Evolutionary conservation across 2,888 invertebrate genomes (phyloP), one percentile per base, ranked within the genome.

Genomic region (Watsonalla cultraria): DNA sequence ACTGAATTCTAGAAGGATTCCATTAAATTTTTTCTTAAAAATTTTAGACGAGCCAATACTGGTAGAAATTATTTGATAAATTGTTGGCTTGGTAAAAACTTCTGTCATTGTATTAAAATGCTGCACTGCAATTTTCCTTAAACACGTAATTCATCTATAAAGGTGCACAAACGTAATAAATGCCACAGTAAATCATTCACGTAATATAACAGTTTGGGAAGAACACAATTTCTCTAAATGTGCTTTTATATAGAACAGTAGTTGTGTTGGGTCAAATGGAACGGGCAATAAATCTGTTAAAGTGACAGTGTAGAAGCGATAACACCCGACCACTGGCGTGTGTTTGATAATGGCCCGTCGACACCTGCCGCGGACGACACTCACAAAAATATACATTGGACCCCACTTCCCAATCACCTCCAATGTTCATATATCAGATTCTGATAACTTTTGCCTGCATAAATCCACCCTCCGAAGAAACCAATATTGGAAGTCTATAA

Each of bases 301-400:
- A 79, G 72, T 80, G 81, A 80, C 79, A 77, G 70, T 74, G 68
- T 71, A 66, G 69, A 68, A 61, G 73, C 81, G 82, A 82, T 85
- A 84, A 80, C 82, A 74, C 71, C 73, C 73, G 72, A 78, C 75
- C 73, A 76, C 66, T 77, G 75, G 73, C 66, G 72, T 75, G 78
- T 78, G 74, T 78, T 78, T 83, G 80, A 80, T 84, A 82, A 85
- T 82, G 74, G 76, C 62, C 56, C 71, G 59, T 59, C 70, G 73
- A 71, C 82, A 81, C 79, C 78, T 81, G 78, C 66, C 74, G 47
- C 51, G 55, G 55, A 59, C 47, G 51, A 14, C 33, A 47, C 24
- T n/a, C 48, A 14, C 47, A 14, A 47, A 35, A 47, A 37, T 42
- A 37, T 39, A 42, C 47, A 52, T 35, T 14, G 42, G 14, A 13